These are phyloP conservation scores for Carpatolechia fugitivella DNA, from an alignment of 2,888 invertebrate genomes.

Conservation along the genomic window DNA sequence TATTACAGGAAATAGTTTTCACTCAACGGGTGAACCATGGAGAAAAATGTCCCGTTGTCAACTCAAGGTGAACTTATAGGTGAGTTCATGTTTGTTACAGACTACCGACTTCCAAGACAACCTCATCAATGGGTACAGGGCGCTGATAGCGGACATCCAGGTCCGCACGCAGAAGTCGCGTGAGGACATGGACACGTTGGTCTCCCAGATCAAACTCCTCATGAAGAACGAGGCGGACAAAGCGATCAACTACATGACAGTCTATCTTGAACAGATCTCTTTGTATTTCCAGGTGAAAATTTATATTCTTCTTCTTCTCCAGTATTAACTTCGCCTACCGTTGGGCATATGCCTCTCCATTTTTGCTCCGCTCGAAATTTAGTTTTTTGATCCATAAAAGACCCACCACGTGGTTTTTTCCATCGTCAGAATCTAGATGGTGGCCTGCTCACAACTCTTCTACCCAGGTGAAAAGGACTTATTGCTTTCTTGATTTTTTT, in stretches of 20 bases:
- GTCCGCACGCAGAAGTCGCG: constrained; percentile 68
- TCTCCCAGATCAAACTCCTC: constrained; percentile 70
- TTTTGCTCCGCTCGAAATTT: background rate
- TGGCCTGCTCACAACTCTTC: too few relatives aligned
- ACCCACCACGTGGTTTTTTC: too few relatives aligned
- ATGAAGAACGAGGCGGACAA: constrained; percentile 76
- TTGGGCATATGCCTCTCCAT: background rate
- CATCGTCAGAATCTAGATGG: too few relatives aligned
- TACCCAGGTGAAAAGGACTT: too few relatives aligned
- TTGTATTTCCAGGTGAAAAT: constrained; percentile 64
- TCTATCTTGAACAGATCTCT: constrained; percentile 72
- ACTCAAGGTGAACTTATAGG: too few relatives aligned
- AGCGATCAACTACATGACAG: constrained; percentile 74
- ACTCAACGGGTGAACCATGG: too few relatives aligned
- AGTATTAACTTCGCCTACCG: background rate
- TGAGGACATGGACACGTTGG: constrained; percentile 73
- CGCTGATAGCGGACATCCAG: constrained; percentile 70
- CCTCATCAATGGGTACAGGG: constrained; percentile 70
- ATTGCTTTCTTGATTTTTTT: too few relatives aligned
- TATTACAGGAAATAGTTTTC: too few relatives aligned
- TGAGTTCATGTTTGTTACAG: constrained; percentile 51
- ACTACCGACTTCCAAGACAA: constrained; percentile 72
- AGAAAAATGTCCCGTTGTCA: too few relatives aligned
- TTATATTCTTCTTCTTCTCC: background rate
- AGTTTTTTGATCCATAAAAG: too few relatives aligned